Conservation (phyloP, 2,797 vertebrate species). For the Alca torda region DNA sequence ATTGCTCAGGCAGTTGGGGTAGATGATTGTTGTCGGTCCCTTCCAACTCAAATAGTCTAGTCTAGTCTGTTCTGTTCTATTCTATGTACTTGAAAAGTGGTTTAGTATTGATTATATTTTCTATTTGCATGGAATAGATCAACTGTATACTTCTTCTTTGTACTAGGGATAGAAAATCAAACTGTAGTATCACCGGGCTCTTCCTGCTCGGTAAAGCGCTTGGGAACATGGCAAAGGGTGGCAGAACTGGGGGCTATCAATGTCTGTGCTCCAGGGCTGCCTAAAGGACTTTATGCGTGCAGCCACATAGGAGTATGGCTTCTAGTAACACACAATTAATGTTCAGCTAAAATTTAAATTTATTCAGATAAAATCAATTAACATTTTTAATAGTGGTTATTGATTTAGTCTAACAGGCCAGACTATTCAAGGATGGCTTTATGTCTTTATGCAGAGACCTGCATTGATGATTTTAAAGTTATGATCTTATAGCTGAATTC, state of each 20-base stretch:
- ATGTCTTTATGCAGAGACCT: neutral
- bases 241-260: neutral
- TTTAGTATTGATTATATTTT: neutral
- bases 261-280: neutral
- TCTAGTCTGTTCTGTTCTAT: neutral
- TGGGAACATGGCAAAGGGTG: neutral
- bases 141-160: neutral
- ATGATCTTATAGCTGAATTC: neutral
- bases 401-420: neutral
- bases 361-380: neutral
- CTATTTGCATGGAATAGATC: neutral
- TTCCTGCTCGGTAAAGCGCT: neutral
- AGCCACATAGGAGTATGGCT: neutral
- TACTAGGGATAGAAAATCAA: neutral
- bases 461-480: neutral
- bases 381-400: neutral
- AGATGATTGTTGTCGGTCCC: neutral
- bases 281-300: neutral
- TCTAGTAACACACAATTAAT: neutral
- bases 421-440: neutral
- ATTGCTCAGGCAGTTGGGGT: neutral
- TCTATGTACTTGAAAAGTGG: neutral
- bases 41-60: neutral
- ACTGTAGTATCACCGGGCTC: neutral
- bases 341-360: neutral